Base-by-base conservation (phyloP, 2,113 vertebrate genomes). In the Ciconia maguari region DNA sequence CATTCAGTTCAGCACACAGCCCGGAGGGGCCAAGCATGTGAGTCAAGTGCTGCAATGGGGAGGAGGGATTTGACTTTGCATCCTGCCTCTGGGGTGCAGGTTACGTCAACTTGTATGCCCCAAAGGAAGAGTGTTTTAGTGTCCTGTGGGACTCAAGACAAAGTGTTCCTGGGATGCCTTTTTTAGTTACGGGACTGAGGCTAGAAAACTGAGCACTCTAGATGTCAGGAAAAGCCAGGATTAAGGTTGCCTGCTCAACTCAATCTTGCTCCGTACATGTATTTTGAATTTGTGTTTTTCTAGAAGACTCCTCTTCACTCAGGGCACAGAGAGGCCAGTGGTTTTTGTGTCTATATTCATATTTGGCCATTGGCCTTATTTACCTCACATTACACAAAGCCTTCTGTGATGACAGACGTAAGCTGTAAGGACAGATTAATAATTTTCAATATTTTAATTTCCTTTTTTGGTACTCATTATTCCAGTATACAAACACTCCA, bases 371-470 rank as follows among this genome's bases (percentile, higher is more conserved):
- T 72, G 30, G 70, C 11, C 29, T 76, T 61, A 82, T 72, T 85
- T 91, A 72, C n/a, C n/a, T 71, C 32, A 54, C 46, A 55, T 79
- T 72, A 49, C 48, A 65, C 46, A 87, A 93, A 29, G 4, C 44
- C 54, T 54, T 82, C 48, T 58, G 44, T 85, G 61, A 85, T 83
- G 70, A 74, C 36, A 83, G 41, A 79, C 3, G 2, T 68, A 70
- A 91, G 48, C 16, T 82, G 18, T 66, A 87, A 75, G 20, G 44
- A 46, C 4, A 93, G 54, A 87, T 68, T 64, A 87, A 52, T 79
- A 71, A 76, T 70, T 87, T 87, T 93, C 74, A 87, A 11, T 82
- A 69, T 85, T 85, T 89, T 94, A 3, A 84, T 96, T 94, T 93
- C 65, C n/a, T 87, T 84, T 68, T 64, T 95, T 75, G 22, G 27